Base-by-base conservation (phyloP, 2,113 vertebrate genomes). In the Centropristis striata region DNA sequence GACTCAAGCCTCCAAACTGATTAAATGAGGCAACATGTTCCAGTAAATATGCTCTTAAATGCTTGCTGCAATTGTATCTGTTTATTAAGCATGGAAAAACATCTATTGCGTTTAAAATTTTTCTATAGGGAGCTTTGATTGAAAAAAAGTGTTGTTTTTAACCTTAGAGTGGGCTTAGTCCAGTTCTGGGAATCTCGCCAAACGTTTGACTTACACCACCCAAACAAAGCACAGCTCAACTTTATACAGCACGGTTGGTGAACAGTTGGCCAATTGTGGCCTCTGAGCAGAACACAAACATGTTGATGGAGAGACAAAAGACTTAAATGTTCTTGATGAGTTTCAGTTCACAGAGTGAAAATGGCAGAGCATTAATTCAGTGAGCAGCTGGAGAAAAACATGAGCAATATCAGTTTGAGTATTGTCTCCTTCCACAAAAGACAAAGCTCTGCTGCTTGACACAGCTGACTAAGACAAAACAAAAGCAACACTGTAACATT, bases 131-230 rank as follows among this genome's bases (percentile, higher is more conserved):
- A 67, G 53, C 32, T 79, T 81, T 76, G 51, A 83, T 77, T 84
- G 12, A 27, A 44, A 27, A 44, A 58, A 70, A 42, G 4, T 44
- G 15, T 51, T 75, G 36, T 59, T 46, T 1, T 18, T 46, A 39
- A 78, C 76, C 25, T 36, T 68, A 84, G 64, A 66, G 49, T 61
- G 66, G 49, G 51, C 69, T 65, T 75, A 72, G 84, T 90, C 76
- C 25, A 66, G 21, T 77, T 86, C 78, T 77, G 87, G 89, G 85
- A 87, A 65, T 72, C 14, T 7, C 8, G 83, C 83, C 87, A 93
- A 80, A 81, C 60, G 58, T 80, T 86, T 81, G 60, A 86, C 42
- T 79, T 86, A 71, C 65, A 81, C 36, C 32, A 51, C 28, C 61
- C 51, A 70, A 86, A 87, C 65, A 83, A 84, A 86, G 28, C 71